Percentiles rank a stretch among this genome's conserved stretches.
These are phyloP conservation scores for Ranitomeya variabilis DNA, from an alignment of 2,113 vertebrate species.

Conservation along the genomic window DNA sequence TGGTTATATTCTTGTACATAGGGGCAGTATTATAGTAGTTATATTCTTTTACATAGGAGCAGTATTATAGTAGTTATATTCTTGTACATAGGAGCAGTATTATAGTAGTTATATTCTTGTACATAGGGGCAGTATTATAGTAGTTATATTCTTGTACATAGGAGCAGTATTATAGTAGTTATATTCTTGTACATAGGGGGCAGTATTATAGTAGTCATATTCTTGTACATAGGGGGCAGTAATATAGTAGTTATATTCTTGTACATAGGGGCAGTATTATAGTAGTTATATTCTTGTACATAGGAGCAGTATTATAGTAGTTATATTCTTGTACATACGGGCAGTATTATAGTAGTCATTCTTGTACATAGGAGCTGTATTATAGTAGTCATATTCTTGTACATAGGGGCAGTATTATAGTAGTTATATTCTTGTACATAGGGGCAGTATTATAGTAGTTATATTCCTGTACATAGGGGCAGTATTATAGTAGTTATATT, in stretches of 20 bases:
- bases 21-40: background rate
- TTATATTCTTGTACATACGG: too few relatives aligned
- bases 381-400: constrained; percentile 3
- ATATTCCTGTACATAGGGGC: background rate
- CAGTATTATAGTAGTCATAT: too few relatives aligned
- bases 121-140: too few relatives aligned
- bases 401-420: background rate
- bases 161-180: too few relatives aligned
- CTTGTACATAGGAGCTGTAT: background rate
- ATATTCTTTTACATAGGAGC: background rate
- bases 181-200: too few relatives aligned
- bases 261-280: background rate
- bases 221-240: too few relatives aligned
- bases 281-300: background rate
- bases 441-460: background rate
- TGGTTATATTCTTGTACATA: constrained; percentile 1
- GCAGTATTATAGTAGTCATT: too few relatives aligned
- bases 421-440: background rate
- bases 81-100: background rate
- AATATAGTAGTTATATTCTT: constrained; percentile 4
- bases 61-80: background rate
- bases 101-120: too few relatives aligned
- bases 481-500: constrained; percentile 2
- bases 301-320: too few relatives aligned
- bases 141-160: too few relatives aligned